phyloP scores from a whole-genome alignment of 2,888 invertebrate genomes.

The Gerris lacustris region DNA sequence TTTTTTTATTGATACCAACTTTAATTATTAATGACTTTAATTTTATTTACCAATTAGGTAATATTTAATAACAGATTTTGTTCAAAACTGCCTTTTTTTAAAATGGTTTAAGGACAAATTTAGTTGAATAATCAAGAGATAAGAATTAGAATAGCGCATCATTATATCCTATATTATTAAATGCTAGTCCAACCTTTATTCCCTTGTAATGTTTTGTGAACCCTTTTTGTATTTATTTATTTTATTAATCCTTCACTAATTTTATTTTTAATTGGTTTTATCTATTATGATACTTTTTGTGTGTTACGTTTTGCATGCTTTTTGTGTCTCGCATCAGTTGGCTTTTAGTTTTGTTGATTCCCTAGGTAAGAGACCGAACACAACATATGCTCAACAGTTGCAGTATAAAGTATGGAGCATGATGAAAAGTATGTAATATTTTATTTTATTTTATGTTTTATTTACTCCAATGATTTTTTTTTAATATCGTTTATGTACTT shows the following conservation, averaged over 20 bases:
- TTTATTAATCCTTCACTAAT: constrained; percentile 7
- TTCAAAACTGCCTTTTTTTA: no score
- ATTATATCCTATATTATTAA: no score
- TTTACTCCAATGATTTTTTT: background rate
- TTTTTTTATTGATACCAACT: no score
- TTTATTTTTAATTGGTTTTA: constrained; percentile 17
- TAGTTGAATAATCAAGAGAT: no score
- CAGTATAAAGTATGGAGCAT: constrained; percentile 40
- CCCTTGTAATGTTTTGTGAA: no score
- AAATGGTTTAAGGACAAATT: no score
- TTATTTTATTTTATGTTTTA: constrained; percentile 7
- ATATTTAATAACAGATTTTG: no score
- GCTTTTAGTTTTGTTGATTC: constrained; percentile 18
- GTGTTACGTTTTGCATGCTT: constrained; percentile 19
- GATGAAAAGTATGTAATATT: constrained; percentile 40
- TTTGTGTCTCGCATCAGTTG: constrained; percentile 12
- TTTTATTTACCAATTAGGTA: no score
- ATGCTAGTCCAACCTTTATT: no score
- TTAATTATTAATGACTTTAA: no score
- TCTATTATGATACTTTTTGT: constrained; percentile 17
- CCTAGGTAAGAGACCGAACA: constrained; percentile 31
- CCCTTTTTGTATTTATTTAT: constrained; percentile 10
- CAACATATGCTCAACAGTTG: constrained; percentile 41
- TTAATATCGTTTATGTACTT: background rate
- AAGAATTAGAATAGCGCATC: no score